Base-by-base conservation (phyloP, 2,888 invertebrate species). In the Shargacucullia verbasci region DNA sequence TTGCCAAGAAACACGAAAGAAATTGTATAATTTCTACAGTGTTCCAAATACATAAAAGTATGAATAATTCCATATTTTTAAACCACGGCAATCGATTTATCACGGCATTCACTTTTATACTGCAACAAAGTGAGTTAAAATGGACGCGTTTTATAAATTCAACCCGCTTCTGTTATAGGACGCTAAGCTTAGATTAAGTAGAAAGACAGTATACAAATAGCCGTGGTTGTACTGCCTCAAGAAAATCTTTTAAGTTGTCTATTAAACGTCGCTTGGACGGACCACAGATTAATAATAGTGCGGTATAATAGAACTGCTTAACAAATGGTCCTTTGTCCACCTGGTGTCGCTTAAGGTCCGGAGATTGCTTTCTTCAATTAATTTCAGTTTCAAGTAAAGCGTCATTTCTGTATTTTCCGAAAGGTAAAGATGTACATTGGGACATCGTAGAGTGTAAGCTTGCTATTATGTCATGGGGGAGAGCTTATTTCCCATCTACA, bases 221-320 rank as follows among this genome's bases (percentile, higher is more conserved):
- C 15, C 6, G 6, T 39, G 34, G 20, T 13, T 25, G n/a, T 25
- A 27, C 13, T 14, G 40, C 29, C 34, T 41, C 25, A 39, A 41
- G 62, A 52, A 68, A 55, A 53, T 54, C 39, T 50, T 72, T 27
- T 58, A 58, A 68, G 27, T 33, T 50, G 31, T 11, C 52, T 14
- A 63, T 66, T 68, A 71, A 67, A 40, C 33, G 38, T 50, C 27
- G 33, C 35, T 49, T 29, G 37, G 47, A 44, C 54, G 14, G 45
- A 46, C 59, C 71, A 59, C 34, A 40, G 61, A 69, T 61, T 67
- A 67, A 67, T 72, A 34, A 44, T 45, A 15, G 39, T 10, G 20
- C 4, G 4, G 20, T 2, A 20, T 20, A 2, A 20, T 20, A 6
- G 27, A 13, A 56, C 43, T 67, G 43, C 41, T 60, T 35, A 52